Evolutionary conservation across 2,797 vertebrate genomes (phyloP).

Genomic region (Nasua narica): DNA sequence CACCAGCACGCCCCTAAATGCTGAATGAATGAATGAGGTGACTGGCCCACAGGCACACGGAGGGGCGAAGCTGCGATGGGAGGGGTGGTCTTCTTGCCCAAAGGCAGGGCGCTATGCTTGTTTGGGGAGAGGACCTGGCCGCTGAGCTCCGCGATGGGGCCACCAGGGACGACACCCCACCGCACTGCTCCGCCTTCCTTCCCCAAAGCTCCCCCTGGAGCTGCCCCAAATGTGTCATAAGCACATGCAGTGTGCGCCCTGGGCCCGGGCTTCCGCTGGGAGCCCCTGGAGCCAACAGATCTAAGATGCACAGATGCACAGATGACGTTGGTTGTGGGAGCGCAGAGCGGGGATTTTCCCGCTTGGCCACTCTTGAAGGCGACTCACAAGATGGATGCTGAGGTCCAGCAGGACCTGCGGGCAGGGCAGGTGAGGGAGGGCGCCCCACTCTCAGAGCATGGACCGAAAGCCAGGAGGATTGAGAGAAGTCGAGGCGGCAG

Average conservation of each 20-base stretch:
- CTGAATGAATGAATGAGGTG: neutral
- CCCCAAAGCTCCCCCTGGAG: neutral
- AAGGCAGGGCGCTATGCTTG: neutral
- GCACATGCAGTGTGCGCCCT: neutral
- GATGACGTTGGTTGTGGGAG: neutral
- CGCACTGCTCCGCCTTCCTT: too few relatives aligned
- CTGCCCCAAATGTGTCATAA: neutral
- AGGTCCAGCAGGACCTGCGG: neutral
- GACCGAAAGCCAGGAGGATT: neutral
- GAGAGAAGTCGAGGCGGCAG: neutral
- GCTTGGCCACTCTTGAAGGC: neutral
- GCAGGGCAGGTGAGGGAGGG: neutral
- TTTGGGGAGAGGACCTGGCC: neutral
- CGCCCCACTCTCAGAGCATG: neutral
- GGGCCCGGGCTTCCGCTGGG: fast-evolving
- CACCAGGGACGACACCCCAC: neutral
- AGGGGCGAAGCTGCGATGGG: neutral
- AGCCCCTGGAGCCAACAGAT: neutral
- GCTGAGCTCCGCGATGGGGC: neutral
- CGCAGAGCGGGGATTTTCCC: neutral
- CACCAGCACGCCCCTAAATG: neutral
- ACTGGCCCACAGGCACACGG: too few relatives aligned
- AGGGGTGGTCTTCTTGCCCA: neutral
- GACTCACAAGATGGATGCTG: neutral
- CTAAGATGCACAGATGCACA: neutral